A percentile compares a stretch with the other conserved stretches of the same genome.
phyloP scores from a whole-genome alignment of 2,888 invertebrate genomes.

The Torymus auratus region DNA sequence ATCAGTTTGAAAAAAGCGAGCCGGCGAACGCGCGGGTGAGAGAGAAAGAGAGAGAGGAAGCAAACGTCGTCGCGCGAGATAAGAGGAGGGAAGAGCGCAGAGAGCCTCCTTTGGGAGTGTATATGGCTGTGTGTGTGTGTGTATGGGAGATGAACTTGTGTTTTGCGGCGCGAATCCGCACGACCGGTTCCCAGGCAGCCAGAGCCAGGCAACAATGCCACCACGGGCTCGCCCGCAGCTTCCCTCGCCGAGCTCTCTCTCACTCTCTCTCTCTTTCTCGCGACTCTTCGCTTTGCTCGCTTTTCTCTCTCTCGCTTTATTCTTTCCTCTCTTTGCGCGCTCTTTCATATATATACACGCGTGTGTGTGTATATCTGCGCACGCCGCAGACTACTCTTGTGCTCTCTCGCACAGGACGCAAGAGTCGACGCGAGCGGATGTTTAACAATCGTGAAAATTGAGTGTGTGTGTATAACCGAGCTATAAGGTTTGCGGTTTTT shows the following conservation, averaged over 20 bases:
- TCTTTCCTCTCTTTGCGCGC: slow-evolving; percentile 6
- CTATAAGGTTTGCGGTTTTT: too few relatives aligned
- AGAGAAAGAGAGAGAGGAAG: too few relatives aligned
- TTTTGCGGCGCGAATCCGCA: slow-evolving; percentile 52
- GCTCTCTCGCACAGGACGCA: neutral
- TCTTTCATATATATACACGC: neutral
- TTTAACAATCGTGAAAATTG: slow-evolving; percentile 24
- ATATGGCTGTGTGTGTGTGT: neutral
- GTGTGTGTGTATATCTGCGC: too few relatives aligned
- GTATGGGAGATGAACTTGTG: slow-evolving; percentile 33
- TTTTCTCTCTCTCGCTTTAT: slow-evolving; percentile 13
- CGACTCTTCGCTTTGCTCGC: slow-evolving; percentile 7
- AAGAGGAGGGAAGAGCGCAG: neutral
- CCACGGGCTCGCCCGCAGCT: slow-evolving; percentile 24
- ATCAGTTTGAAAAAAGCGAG: too few relatives aligned
- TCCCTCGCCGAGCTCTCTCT: slow-evolving; percentile 11
- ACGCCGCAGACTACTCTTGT: neutral
- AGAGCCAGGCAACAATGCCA: slow-evolving; percentile 45
- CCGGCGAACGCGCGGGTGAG: too few relatives aligned
- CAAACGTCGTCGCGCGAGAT: neutral
- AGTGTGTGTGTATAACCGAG: neutral
- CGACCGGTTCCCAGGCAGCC: slow-evolving; percentile 62
- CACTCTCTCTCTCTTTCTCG: neutral
- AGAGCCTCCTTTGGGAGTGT: too few relatives aligned
- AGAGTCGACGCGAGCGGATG: neutral